Base-by-base conservation (phyloP, 2,113 vertebrate genomes). In the Chlamydotis undulata region DNA sequence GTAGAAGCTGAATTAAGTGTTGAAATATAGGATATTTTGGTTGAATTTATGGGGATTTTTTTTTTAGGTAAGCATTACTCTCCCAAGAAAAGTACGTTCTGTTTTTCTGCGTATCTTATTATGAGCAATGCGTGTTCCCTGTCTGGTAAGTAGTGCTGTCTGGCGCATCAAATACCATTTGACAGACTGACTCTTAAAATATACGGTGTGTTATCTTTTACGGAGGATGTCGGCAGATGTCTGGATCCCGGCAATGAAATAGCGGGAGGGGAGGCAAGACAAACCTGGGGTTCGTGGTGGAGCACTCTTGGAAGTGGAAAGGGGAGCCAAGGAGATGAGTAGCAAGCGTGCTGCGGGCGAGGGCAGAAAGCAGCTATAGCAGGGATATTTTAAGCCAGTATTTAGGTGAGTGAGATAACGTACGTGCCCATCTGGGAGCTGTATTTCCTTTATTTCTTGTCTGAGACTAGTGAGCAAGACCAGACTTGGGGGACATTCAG, bases 61-160 rank as follows among this genome's bases (percentile, higher is more conserved):
- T 53, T 55, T n/a, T n/a, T 21, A 45, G 70, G 13, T 70, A 78
- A 28, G 56, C 35, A 37, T 81, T 70, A 68, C 9, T 56, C 63
- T 89, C 17, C 1, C 53, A 60, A 45, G 76, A 53, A 78, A 65
- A 97, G 92, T 82, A 93, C 88, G 6, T 90, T 94, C 52, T 94
- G 90, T 60, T 92, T 92, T 83, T 65, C 12, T 76, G 45, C 43
- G 23, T 78, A 56, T 69, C n/a, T 64, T 31, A 3, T 2, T 59
- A 25, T 23, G 78, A 96, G 71, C 83, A 59, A 3, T 53, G 35
- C 0, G 0, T 81, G 83, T 75, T 92, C 76, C 52, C 43, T 49
- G 16, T 57, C 53, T 64, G 83, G 47, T 53, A 64, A 83, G 76
- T 1, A 28, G 52, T 10, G 7, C 39, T 86, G 85, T 67, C 64